Evolutionary conservation across 1,140 invertebrate genomes (phyloP).

Genomic region (Aethina tumida): DNA sequence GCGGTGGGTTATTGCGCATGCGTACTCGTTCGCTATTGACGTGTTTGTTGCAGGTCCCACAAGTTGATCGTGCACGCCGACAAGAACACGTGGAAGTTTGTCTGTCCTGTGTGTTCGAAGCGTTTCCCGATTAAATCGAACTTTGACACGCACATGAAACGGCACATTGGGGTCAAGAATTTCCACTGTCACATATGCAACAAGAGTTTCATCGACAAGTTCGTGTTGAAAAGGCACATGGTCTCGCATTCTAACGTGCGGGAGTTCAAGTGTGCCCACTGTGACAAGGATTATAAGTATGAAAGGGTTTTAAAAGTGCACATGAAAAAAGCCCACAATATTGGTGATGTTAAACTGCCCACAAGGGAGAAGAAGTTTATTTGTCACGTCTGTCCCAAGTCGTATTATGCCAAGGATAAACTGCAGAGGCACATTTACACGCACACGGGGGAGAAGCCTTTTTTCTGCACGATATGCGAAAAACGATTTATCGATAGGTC

Average conservation of each 20-base stretch:
- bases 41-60: slow-evolving; percentile 19
- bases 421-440: slow-evolving; percentile 53
- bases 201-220: slow-evolving; percentile 50
- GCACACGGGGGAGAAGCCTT: slow-evolving; percentile 62
- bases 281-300: slow-evolving; percentile 24
- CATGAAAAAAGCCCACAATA: slow-evolving; percentile 16
- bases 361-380: slow-evolving; percentile 20
- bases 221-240: slow-evolving; percentile 27
- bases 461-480: slow-evolving; percentile 50
- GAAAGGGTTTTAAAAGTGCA: slow-evolving; percentile 23
- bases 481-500: slow-evolving; percentile 39
- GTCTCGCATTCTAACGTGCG: slow-evolving; percentile 24
- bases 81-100: slow-evolving; percentile 22
- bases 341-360: slow-evolving; percentile 23
- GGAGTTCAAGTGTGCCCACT: slow-evolving; percentile 19
- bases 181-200: slow-evolving; percentile 63
- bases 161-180: slow-evolving; percentile 42
- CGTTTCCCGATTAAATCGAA: slow-evolving; percentile 26
- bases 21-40: too few relatives aligned
- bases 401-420: slow-evolving; percentile 47
- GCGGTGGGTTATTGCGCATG: too few relatives aligned
- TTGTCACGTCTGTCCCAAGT: slow-evolving; percentile 34
- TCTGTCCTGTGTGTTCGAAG: slow-evolving; percentile 30
- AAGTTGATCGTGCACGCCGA: slow-evolving; percentile 24
- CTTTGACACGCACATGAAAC: slow-evolving; percentile 23